A percentile compares a stretch with the other conserved stretches of the same genome.
These are phyloP conservation scores for Babyrousa celebensis DNA, from an alignment of 2,797 vertebrate species.

Conservation along the genomic window DNA sequence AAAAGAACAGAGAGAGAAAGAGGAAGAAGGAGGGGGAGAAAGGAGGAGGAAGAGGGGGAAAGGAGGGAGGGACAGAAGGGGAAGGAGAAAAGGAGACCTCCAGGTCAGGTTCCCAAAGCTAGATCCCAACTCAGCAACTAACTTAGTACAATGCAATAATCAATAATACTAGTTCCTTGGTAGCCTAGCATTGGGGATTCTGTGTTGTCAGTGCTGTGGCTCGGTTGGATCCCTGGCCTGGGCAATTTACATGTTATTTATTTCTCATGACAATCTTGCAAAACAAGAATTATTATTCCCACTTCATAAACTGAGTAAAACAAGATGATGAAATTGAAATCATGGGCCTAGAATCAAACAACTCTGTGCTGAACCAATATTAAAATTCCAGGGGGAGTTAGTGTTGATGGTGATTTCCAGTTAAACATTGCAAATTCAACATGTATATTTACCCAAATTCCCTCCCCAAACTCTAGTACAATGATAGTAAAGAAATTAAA, in stretches of 20 bases:
- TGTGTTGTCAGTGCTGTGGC: no score
- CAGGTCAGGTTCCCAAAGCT: background rate
- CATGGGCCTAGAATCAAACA: background rate
- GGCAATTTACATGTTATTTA: no score
- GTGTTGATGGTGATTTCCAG: background rate
- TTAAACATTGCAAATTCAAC: background rate
- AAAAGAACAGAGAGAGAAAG: background rate
- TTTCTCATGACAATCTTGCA: conserved; percentile 4
- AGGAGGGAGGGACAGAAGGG: accelerated
- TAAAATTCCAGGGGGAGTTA: background rate
- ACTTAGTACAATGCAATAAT: background rate
- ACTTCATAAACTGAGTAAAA: conserved; percentile 6
- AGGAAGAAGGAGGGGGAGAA: no score
- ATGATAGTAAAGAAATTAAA: background rate
- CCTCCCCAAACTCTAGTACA: background rate
- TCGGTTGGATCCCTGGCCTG: no score
- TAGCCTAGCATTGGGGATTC: no score
- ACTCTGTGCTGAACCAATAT: background rate
- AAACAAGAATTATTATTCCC: conserved; percentile 3
- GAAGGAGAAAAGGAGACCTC: background rate
- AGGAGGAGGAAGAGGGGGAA: background rate
- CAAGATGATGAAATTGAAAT: conserved; percentile 33
- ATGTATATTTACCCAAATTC: background rate
- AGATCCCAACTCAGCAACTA: background rate
- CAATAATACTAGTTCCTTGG: background rate